A percentile compares a stretch with the other conserved stretches of the same genome.
phyloP scores from a whole-genome alignment of 2,113 vertebrate genomes.

The Monopterus albus region DNA sequence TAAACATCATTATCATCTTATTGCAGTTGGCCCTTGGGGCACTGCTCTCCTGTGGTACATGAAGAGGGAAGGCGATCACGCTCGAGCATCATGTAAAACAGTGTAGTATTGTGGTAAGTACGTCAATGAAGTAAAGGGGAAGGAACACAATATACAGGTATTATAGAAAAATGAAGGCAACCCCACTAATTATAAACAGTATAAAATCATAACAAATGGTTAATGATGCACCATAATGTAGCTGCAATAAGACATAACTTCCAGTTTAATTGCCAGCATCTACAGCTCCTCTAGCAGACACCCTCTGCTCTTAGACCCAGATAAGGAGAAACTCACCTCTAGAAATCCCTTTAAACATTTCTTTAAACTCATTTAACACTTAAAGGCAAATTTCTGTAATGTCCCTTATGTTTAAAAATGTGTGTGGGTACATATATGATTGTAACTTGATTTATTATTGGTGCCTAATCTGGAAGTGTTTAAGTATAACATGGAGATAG shows the following conservation, averaged over 20 bases:
- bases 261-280: neutral
- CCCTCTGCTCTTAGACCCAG: too few relatives aligned
- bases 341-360: too few relatives aligned
- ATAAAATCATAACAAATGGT: neutral
- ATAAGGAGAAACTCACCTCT: too few relatives aligned
- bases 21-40: constrained; percentile 97
- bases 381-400: too few relatives aligned
- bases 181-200: neutral
- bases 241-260: neutral
- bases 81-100: neutral
- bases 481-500: too few relatives aligned
- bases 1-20: constrained; percentile 99
- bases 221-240: neutral
- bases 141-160: neutral
- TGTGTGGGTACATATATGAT: too few relatives aligned
- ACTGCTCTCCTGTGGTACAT: constrained; percentile 84
- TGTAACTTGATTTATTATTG: too few relatives aligned
- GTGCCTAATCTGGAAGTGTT: too few relatives aligned
- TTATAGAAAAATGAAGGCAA: neutral
- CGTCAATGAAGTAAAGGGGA: neutral
- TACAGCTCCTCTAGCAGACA: neutral
- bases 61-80: constrained; percentile 2
- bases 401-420: too few relatives aligned
- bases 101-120: neutral
- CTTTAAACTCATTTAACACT: too few relatives aligned